Conservation (phyloP, 2,113 vertebrate genomes). For the Meles meles region DNA sequence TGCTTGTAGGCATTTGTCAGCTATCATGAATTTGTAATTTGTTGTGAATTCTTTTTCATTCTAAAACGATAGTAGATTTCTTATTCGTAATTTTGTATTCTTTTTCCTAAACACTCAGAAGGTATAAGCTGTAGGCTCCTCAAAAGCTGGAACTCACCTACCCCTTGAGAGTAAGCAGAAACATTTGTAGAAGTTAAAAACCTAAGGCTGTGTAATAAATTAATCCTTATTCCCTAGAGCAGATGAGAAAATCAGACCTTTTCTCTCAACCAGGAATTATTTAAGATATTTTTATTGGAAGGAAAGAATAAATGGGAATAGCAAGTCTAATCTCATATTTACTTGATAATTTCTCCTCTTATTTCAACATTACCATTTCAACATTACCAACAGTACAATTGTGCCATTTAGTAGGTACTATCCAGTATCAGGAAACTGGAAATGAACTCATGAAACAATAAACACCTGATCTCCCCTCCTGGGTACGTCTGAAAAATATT, state of each 20-base stretch:
- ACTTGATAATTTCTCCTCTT: slow-evolving; percentile 58
- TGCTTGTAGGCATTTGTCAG: neutral
- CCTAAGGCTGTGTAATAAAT: neutral
- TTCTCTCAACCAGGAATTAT: neutral
- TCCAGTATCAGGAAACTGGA: slow-evolving; percentile 52
- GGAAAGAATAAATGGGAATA: neutral
- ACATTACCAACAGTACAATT: slow-evolving; percentile 64
- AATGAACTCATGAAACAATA: slow-evolving; percentile 48
- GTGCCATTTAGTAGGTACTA: slow-evolving; percentile 20
- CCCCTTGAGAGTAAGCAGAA: neutral
- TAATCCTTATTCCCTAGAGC: neutral
- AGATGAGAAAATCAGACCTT: slow-evolving; percentile 10
- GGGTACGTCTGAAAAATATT: slow-evolving; percentile 36
- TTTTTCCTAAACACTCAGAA: neutral
- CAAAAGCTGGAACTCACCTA: neutral
- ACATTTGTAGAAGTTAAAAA: neutral
- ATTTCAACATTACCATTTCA: slow-evolving; percentile 78
- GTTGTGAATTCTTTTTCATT: neutral
- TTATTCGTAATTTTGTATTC: neutral
- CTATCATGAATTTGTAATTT: neutral
- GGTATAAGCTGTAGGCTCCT: neutral
- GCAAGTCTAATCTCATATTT: slow-evolving; percentile 63
- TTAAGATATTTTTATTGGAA: slow-evolving; percentile 31
- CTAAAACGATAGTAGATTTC: neutral
- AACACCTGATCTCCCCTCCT: neutral